Evolutionary conservation across 2,888 invertebrate genomes (phyloP).

Genomic region (Scaptomyza tumidula): DNA sequence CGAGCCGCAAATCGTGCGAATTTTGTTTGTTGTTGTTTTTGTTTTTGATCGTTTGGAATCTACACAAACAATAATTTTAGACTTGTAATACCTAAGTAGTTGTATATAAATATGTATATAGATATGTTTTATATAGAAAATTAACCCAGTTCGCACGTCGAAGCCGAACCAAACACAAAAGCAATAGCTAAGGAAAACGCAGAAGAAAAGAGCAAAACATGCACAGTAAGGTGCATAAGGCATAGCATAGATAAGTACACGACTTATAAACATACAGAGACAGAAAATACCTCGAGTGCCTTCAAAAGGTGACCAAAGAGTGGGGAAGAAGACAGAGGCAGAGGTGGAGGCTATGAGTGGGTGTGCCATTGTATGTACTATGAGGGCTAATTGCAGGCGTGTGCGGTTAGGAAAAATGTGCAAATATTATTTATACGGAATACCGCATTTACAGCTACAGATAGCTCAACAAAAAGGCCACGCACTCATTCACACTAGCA

Average conservation of each 20-base stretch:
- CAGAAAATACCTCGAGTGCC: constrained; percentile 5
- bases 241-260: constrained; percentile 43
- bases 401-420: constrained; percentile 27
- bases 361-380: constrained; percentile 50
- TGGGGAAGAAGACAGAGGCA: constrained; percentile 1
- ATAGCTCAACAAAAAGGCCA: constrained; percentile 41
- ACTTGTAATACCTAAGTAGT: constrained; percentile 53
- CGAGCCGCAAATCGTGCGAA: constrained; percentile 68
- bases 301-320: background rate
- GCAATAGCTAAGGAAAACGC: constrained; percentile 50
- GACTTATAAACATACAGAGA: constrained; percentile 3
- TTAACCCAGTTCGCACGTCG: constrained; percentile 79
- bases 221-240: constrained; percentile 50
- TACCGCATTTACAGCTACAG: constrained; percentile 31
- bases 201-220: constrained; percentile 36
- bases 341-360: background rate
- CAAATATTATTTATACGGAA: constrained; percentile 36
- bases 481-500: constrained; percentile 54
- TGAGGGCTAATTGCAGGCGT: constrained; percentile 52
- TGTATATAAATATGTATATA: constrained; percentile 22
- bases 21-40: constrained; percentile 12
- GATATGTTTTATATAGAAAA: constrained; percentile 60
- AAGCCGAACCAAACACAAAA: constrained; percentile 61
- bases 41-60: background rate
- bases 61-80: constrained; percentile 59